Conservation (phyloP, 2,113 vertebrate genomes). For the Acinonyx jubatus region DNA sequence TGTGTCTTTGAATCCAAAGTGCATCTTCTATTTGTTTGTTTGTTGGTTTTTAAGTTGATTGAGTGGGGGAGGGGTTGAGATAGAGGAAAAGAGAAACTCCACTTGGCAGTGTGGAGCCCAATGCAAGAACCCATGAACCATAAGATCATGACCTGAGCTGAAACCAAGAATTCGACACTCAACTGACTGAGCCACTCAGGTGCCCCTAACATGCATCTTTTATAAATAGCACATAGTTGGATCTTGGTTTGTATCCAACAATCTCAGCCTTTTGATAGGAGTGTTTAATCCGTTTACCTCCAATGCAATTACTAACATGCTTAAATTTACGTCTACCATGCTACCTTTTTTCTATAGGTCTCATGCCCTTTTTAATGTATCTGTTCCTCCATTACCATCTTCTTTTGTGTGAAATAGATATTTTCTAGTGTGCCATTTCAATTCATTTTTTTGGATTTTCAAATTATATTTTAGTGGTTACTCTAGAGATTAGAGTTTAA, state of each 20-base stretch:
- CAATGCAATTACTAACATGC: neutral
- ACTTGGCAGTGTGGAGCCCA: too few species aligned
- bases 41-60: too few species aligned
- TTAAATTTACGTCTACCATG: neutral
- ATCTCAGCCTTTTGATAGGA: neutral
- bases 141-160: too few species aligned
- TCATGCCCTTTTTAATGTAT: neutral
- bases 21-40: neutral
- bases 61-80: too few species aligned
- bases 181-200: too few species aligned
- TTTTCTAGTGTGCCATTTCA: neutral
- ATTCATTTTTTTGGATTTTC: neutral
- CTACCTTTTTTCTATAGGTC: neutral
- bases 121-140: too few species aligned
- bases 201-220: neutral
- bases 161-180: too few species aligned
- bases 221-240: neutral
- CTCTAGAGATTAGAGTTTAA: neutral
- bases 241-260: neutral
- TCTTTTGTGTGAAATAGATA: neutral
- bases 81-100: too few species aligned
- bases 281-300: neutral
- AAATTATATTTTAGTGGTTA: neutral
- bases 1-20: conserved; percentile 6
- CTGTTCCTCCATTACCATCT: neutral